Conservation (phyloP, 2,888 invertebrate species). For the Neoaliturus tenellus region DNA sequence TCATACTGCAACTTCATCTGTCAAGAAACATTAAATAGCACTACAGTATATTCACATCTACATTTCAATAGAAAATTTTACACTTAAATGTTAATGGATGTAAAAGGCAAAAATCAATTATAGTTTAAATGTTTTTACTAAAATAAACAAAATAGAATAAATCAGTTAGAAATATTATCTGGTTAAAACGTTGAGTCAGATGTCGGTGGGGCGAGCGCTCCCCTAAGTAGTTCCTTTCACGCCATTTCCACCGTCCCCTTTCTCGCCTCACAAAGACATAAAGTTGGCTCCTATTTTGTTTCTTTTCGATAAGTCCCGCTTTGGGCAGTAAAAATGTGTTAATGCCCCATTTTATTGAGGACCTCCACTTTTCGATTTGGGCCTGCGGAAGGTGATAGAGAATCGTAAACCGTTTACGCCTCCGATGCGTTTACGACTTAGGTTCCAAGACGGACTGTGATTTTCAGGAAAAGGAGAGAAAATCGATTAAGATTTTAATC, state of each 20-base stretch:
- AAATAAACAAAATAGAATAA: too few relatives aligned
- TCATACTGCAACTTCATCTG: too few relatives aligned
- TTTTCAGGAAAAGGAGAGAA: background rate
- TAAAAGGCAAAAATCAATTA: too few relatives aligned
- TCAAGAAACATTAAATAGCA: too few relatives aligned
- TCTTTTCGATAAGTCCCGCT: slow-evolving; percentile 52
- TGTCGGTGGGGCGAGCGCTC: too few relatives aligned
- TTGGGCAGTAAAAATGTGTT: slow-evolving; percentile 51
- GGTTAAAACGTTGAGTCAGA: too few relatives aligned
- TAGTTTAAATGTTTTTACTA: too few relatives aligned
- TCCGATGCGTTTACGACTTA: slow-evolving; percentile 30
- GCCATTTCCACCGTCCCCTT: slow-evolving; percentile 27
- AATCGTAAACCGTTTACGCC: slow-evolving; percentile 38
- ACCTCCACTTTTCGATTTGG: slow-evolving; percentile 48
- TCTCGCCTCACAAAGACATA: slow-evolving; percentile 43
- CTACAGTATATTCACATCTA: too few relatives aligned
- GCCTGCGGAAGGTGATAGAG: slow-evolving; percentile 53
- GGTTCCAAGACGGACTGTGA: slow-evolving; percentile 16
- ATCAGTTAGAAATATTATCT: too few relatives aligned
- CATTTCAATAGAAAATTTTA: too few relatives aligned
- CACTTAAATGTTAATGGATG: too few relatives aligned
- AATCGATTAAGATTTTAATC: background rate
- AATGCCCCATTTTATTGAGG: slow-evolving; percentile 51
- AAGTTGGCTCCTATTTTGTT: slow-evolving; percentile 49
- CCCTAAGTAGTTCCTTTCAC: slow-evolving; percentile 34